Conservation (phyloP, 64 coral and sea anemone genomes). For the Porites lutea region DNA sequence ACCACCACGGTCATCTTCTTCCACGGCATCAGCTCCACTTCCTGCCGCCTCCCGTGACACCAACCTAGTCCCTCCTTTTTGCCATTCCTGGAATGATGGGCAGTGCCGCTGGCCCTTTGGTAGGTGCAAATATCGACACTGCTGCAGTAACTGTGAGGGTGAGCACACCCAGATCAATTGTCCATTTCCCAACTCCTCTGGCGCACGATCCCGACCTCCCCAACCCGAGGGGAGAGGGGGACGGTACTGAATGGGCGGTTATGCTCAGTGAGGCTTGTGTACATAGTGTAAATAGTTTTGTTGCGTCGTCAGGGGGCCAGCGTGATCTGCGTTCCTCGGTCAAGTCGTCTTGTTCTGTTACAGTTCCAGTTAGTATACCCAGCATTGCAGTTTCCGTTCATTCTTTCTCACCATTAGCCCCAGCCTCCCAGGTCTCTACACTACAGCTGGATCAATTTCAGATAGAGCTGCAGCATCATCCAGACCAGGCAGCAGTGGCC, state of each 20-base stretch:
- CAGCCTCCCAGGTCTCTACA: not conserved
- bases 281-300: not conserved
- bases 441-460: not conserved
- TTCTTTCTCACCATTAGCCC: not conserved
- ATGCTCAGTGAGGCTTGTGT: not conserved
- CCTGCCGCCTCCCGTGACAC: not conserved
- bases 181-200: not conserved
- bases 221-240: not conserved
- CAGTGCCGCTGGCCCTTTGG: conserved; percentile 1
- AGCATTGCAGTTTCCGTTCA: no score
- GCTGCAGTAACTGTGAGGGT: not conserved
- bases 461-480: not conserved
- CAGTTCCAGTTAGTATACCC: not conserved
- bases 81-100: conserved; percentile 4
- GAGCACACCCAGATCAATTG: not conserved
- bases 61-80: not conserved
- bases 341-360: not conserved
- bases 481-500: not conserved
- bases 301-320: not conserved
- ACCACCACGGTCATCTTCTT: not conserved
- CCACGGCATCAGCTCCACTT: no score
- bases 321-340: not conserved
- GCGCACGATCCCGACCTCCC: not conserved
- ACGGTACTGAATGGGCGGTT: not conserved
- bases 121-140: not conserved